Evolutionary conservation across 2,888 invertebrate species (phyloP).

Genomic region (Leptothorax acervorum): DNA sequence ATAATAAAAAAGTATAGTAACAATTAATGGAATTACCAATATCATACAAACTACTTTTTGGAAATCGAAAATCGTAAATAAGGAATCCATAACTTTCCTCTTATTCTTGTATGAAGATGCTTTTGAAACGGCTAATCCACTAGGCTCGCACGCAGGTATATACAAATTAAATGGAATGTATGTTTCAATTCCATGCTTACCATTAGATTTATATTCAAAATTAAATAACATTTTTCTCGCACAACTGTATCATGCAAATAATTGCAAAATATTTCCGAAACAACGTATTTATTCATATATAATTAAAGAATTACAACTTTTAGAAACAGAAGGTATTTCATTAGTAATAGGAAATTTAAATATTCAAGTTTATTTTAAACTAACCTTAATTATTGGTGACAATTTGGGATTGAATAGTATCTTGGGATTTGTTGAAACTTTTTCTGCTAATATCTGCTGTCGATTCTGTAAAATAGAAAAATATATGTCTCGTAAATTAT

Average conservation of each 20-base stretch:
- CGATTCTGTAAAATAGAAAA: not conserved
- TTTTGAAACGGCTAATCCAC: not conserved
- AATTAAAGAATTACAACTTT: slow-evolving; percentile 52
- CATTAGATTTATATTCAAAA: not conserved
- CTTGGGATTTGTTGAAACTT: slow-evolving; percentile 57
- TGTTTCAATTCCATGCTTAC: not conserved
- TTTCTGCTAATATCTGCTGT: slow-evolving; percentile 24
- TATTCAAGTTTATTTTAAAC: slow-evolving; percentile 55
- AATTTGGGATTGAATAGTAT: slow-evolving; percentile 59
- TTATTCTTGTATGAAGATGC: not conserved
- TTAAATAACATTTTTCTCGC: slow-evolving; percentile 55
- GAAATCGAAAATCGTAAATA: not conserved
- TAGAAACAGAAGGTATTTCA: slow-evolving; percentile 60
- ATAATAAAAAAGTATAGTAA: no score
- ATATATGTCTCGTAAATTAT: not conserved
- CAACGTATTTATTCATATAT: slow-evolving; percentile 22
- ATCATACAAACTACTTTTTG: not conserved
- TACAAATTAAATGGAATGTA: slow-evolving; percentile 57
- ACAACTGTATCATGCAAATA: slow-evolving; percentile 60
- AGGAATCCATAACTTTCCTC: not conserved
- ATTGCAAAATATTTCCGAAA: slow-evolving; percentile 41
- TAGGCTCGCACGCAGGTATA: not conserved
- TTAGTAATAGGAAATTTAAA: slow-evolving; percentile 26
- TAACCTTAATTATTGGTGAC: slow-evolving; percentile 58
- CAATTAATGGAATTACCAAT: not conserved